Percentiles rank a stretch among this genome's conserved stretches.
phyloP scores from a whole-genome alignment of 2,113 vertebrate species.

The Callorhinus ursinus region DNA sequence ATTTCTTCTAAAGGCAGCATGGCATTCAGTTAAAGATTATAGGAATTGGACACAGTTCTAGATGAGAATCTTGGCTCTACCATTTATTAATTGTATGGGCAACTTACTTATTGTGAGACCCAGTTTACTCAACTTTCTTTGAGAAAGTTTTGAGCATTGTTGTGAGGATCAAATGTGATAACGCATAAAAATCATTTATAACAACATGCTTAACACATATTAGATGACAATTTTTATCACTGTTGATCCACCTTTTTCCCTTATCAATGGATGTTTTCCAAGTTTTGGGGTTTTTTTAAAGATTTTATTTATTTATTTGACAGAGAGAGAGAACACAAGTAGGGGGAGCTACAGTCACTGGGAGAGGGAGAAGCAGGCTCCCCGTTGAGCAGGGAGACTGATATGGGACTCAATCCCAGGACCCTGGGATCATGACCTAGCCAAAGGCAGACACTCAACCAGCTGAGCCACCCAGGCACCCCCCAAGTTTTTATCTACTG shows the following conservation, averaged over 20 bases:
- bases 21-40: neutral
- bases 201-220: neutral
- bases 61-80: neutral
- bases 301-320: neutral
- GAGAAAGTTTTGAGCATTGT: neutral
- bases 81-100: neutral
- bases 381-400: neutral
- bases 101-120: neutral
- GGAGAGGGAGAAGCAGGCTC: neutral
- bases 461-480: neutral
- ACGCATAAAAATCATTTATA: neutral
- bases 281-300: neutral
- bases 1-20: neutral
- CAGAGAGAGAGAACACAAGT: neutral
- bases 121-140: neutral
- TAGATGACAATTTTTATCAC: neutral
- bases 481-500: neutral
- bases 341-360: neutral
- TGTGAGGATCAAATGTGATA: neutral
- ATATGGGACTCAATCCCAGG: neutral
- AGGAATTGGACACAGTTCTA: neutral
- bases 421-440: neutral
- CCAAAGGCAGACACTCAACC: neutral
- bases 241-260: neutral
- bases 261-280: neutral